Conservation (phyloP, 2,113 vertebrate genomes). For the Hystrix brachyura region DNA sequence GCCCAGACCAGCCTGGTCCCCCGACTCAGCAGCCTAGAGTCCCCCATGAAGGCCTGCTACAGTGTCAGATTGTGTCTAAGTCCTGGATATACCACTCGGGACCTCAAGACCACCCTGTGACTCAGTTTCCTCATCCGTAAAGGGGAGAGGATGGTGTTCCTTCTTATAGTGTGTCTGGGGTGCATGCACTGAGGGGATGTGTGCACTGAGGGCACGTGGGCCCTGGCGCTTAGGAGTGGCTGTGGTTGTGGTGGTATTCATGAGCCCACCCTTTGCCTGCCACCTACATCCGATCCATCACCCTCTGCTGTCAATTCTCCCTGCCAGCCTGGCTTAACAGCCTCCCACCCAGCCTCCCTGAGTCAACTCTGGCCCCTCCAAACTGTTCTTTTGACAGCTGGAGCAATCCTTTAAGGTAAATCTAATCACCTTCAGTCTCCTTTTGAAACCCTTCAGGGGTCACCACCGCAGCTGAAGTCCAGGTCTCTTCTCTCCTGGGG, state of each 20-base stretch:
- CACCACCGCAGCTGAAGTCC: neutral
- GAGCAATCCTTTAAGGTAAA: constrained; percentile 41
- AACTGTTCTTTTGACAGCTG: neutral
- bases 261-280: neutral
- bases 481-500: neutral
- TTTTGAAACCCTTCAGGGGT: neutral
- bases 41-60: neutral
- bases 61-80: neutral
- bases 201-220: neutral
- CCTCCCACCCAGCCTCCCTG: neutral
- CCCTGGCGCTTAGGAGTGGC: neutral
- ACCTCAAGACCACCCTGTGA: neutral
- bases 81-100: neutral
- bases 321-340: neutral
- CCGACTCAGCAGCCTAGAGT: neutral
- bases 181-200: neutral
- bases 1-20: too few relatives aligned
- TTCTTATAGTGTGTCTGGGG: neutral
- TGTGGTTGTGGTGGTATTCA: neutral
- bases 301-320: neutral
- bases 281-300: neutral
- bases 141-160: neutral
- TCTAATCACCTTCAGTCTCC: constrained; percentile 22
- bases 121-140: neutral
- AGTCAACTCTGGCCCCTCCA: neutral